Evolutionary conservation across 2,113 vertebrate genomes (phyloP), one percentile per base, ranked within the genome.

Genomic region (Ctenodactylus gundi): DNA sequence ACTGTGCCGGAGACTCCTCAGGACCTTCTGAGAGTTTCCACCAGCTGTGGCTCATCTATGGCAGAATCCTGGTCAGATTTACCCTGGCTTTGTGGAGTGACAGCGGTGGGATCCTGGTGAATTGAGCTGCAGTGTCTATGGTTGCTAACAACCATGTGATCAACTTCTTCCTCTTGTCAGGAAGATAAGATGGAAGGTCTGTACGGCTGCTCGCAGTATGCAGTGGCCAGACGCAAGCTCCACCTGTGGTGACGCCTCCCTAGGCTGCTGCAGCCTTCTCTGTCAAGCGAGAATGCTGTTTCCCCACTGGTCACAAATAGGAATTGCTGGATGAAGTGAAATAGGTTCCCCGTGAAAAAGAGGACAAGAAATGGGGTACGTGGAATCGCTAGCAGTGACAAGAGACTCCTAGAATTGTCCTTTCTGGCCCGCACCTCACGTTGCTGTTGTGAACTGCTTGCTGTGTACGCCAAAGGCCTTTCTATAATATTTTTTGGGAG

Each of bases 401-500:
- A 85, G 70, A 39, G 36, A 7, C 39, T 68, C 1, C 89, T 13
- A 29, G 81, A 86, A 94, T 53, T 25, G 70, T 88, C 77, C 7
- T 25, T 21, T 31, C 4, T 0, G 0, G 39, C 41, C 58, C 25
- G 15, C 83, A 68, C 76, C 80, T 90, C 51, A 84, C 44, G 57
- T 88, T n/a, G 64, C 0, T 83, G 44, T 72, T 64, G 77, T 90
- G 90, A 90, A 31, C 53, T 85, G 73, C 51, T 39, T 85, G 73
- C 25, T 91, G 46, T 31, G 93, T 94, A 88, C 67, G n/a, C 53
- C 81, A 13, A 31, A 93, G 89, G 68, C 75, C 18, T 78, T 55
- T 4, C 88, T 93, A 9, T 93, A 36, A 10, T 49, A 95, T 49
- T 94, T 94, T 65, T 94, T 92, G 41, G 41, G 31, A 93, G 85